A percentile compares a stretch with the other conserved stretches of the same genome.
phyloP scores from a whole-genome alignment of 2,888 invertebrate genomes.

The Metopia argyrocephala region DNA sequence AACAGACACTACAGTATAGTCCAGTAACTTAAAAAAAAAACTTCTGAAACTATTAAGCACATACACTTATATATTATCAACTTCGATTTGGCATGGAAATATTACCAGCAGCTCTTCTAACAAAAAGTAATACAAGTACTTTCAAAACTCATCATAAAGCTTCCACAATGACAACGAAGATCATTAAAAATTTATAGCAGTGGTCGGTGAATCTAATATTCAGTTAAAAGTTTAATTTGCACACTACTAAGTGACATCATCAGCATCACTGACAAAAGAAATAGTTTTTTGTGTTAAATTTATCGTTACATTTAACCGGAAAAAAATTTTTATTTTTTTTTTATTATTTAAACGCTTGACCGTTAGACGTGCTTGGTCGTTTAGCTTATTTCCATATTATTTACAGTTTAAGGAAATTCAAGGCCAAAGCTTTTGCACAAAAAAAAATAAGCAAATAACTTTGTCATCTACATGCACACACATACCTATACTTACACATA shows the following conservation, averaged over 20 bases:
- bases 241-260: slow-evolving; percentile 53
- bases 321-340: slow-evolving; percentile 5
- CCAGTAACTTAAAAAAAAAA: background rate
- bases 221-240: background rate
- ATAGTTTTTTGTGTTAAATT: background rate
- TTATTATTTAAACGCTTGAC: background rate
- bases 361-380: too few relatives aligned
- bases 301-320: slow-evolving; percentile 29
- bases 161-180: slow-evolving; percentile 8
- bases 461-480: background rate
- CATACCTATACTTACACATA: background rate
- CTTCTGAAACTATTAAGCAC: background rate
- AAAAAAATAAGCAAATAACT: too few relatives aligned
- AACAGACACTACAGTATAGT: slow-evolving; percentile 3
- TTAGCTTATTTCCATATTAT: slow-evolving; percentile 20
- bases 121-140: background rate
- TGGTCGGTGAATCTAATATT: background rate
- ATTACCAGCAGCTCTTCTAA: slow-evolving; percentile 12
- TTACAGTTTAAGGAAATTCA: slow-evolving; percentile 43
- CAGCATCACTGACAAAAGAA: background rate
- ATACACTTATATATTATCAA: too few relatives aligned
- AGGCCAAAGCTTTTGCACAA: slow-evolving; percentile 39
- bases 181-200: slow-evolving; percentile 36
- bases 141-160: background rate
- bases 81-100: slow-evolving; percentile 35